Evolutionary conservation across 2,888 invertebrate genomes (phyloP), one percentile per base, ranked within the genome.

Genomic region (Troilus luridus): DNA sequence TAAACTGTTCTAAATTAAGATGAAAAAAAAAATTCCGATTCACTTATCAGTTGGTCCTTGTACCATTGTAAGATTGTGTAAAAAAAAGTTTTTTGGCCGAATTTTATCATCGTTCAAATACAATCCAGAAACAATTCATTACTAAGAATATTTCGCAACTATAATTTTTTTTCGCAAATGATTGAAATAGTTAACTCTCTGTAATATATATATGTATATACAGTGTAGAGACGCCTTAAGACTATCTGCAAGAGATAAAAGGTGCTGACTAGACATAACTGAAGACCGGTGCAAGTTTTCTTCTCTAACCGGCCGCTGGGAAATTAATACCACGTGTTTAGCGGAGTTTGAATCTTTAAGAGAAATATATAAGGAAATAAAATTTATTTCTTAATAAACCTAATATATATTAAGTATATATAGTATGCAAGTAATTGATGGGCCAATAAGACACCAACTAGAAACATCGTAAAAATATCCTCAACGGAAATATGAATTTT

Each of bases 31-130:
- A 77, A 77, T 41, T 77, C 17, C 24, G 17, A 41, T 77, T 77
- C 9, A 77, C 21, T 77, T 77, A 77, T 77, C 72, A 77, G 72
- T 77, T 11, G 17, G 41, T 77, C 72, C 72, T 77, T 77, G 72
- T 77, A 77, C 41, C 27, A 77, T 77, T 41, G 41, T 41, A 41
- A 41, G 41, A 41, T 41, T 41, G 41, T 41, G 8, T 77, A 41
- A 8, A 41, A 41, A 67, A n/a, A 77, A 77, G 14, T 6, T 41
- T 77, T 77, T 77, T 77, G 27, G 19, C 27, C 7, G 5, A 41
- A 3, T 24, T 59, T 77, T 77, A 77, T 77, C 72, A 41, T 2
- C 41, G 72, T 77, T 77, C 72, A 77, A 77, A 77, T 77, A 77
- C 27, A 77, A 77, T 77, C 72, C 72, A 77, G 72, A 41, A 77